Evolutionary conservation across 1,140 invertebrate species (phyloP), one percentile per base, ranked within the genome.

Genomic region (Arion vulgaris): DNA sequence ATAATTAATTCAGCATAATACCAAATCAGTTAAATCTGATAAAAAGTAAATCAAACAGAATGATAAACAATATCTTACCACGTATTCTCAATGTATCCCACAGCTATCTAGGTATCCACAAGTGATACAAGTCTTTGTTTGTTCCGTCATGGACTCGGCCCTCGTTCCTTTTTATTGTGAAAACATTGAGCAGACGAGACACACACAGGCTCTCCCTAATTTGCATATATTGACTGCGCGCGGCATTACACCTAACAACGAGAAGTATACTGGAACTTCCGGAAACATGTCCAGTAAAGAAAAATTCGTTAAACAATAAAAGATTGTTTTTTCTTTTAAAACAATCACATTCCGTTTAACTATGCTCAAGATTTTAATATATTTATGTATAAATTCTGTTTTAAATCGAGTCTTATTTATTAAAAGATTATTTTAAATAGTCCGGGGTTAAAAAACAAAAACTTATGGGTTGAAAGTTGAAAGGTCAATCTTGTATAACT

Each of bases 141-240:
- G 32, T 34, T 71, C 34, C 38, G 17, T 5, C 68, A 71, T 2
- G 32, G 41, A 7, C 38, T 7, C 71, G 0, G 15, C 17, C 32
- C 62, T 28, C 26, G 23, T 71, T 72, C 15, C 71, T 41, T 72
- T 72, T 72, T 72, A 51, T 53, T n/a, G 39, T 32, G 45, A 76
- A 76, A 76, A 76, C 74, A 76, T 36, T 53, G 13, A 26, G 45
- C 74, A 51, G 19, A 72, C 41, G 51, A 76, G 2, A 26, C n/a
- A n/a, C n/a, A n/a, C n/a, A n/a, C n/a, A n/a, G 32, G 36, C 36
- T 45, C 34, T 26, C 45, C 15, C 5, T 51, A 13, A 11, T 53
- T 53, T 76, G 74, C 74, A 76, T 76, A 76, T 53, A 76, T 76
- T 51, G 53, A 76, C 41, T 28, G 19, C 53, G 74, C 28, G 19